Evolutionary conservation across 2,113 vertebrate genomes (phyloP), one percentile per base, ranked within the genome.

Genomic region (Actenoides hombroni): DNA sequence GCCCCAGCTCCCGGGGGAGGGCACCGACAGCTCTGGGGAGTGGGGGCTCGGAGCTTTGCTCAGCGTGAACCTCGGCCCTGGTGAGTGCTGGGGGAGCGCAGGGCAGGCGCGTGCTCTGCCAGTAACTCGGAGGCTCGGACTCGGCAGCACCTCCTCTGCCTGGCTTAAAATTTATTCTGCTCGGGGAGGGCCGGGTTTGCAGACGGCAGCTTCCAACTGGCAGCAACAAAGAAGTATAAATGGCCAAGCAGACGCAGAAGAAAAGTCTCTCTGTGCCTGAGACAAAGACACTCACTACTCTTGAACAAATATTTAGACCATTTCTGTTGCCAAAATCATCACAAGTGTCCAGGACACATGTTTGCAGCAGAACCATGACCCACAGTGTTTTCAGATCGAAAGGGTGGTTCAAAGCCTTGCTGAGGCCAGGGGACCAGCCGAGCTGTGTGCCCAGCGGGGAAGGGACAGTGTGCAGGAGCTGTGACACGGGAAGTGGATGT

Each of bases 191-290:
- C 90, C 59, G 48, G 85, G 51, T 88, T 39, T 8, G 8, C 80
- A 64, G 46, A 25, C 53, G 2, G 4, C 83, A 73, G 80, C 90
- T 95, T 96, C 95, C 95, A 95, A 92, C 90, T 92, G 95, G 95
- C 96, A 95, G 90, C 88, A 42, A 48, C 86, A 84, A 88, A 83
- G 83, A 35, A 6, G 71, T 42, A 57, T 78, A 90, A 94, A 90
- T 78, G 95, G 90, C 90, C 75, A 21, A 90, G 86, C 94, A 93
- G 95, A 65, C 0, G 6, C 44, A 71, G 86, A 86, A 94, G 95
- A 93, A 86, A 86, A 94, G 95, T 90, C 71, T 96, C 75, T 94
- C 88, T 96, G 86, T 96, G 94, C 86, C 69, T 82, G 74, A 73
- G 46, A 95, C 95, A 93, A 90, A 96, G 95, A 24, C 90, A 68